Base-by-base conservation (phyloP, 2,797 vertebrate species). In the Molothrus ater region DNA sequence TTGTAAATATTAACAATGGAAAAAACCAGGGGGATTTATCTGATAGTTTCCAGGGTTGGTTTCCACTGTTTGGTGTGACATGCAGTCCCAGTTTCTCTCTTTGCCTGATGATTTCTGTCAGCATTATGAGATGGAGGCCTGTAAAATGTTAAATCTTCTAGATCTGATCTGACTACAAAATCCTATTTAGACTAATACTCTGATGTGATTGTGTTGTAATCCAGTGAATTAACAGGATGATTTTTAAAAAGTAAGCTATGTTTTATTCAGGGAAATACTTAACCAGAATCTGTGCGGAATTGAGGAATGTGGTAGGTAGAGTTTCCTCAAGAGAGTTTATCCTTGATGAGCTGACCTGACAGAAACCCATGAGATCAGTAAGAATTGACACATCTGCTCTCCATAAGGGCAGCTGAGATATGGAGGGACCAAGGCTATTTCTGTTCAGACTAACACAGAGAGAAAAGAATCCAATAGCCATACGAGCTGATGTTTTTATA, bases 181-280 rank as follows among this genome's bases (percentile, higher is more conserved):
- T 94, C 83, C 71, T 80, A 60, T 86, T 95, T 94, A 75, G 60
- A 45, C 38, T 90, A 88, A 88, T 90, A 61, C 78, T 70, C 40
- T 71, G 90, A 73, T 94, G 71, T 90, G 93, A 85, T 92, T 89
- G 50, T 86, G 45, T 38, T 80, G 36, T 95, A 95, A 92, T 93
- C 83, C 68, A 71, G 56, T 90, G 85, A 90, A 91, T 94, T 95
- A 91, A 80, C 18, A 56, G 84, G 47, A 88, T 2, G 7, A 31
- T 88, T 90, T 88, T 86, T 53, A 11, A 80, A 90, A 90, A 81
- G 19, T 12, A 43, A 86, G 63, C 13, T 57, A 1, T 69, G 20
- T 75, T 85, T 90, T 80, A 60, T 86, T 91, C 36, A 59, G 42
- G 59, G 63, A 82, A 82, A 61, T 60, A 13, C 51, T 75, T 51